Conservation (phyloP, 2,888 invertebrate genomes). For the Pammene fasciana region DNA sequence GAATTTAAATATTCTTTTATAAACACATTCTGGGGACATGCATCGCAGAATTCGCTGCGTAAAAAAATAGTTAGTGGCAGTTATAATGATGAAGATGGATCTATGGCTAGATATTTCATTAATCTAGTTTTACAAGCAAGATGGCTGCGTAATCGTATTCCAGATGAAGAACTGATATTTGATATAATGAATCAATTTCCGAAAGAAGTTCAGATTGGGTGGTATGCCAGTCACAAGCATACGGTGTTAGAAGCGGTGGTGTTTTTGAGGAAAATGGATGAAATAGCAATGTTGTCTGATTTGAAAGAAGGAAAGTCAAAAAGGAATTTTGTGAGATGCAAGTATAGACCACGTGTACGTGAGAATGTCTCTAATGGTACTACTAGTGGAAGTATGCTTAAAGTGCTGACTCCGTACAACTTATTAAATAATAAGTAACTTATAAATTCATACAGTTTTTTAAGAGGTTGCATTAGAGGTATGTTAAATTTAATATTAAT, state of each 20-base stretch:
- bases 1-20: conserved; percentile 21
- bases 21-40: conserved; percentile 9
- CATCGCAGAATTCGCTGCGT: conserved; percentile 9
- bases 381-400: too few species aligned
- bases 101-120: conserved; percentile 20
- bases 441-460: too few species aligned
- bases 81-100: background rate
- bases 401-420: too few species aligned
- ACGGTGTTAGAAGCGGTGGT: conserved; percentile 15
- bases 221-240: background rate
- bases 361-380: background rate
- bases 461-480: too few species aligned
- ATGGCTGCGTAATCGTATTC: conserved; percentile 18
- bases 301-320: background rate
- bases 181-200: conserved; percentile 28
- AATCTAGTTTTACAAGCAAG: conserved; percentile 13
- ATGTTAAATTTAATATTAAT: too few species aligned
- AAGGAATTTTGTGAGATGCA: background rate
- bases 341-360: background rate
- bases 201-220: conserved; percentile 9
- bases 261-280: conserved; percentile 20
- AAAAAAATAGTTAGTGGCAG: background rate
- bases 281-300: background rate
- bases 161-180: conserved; percentile 12
- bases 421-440: too few species aligned